Evolutionary conservation across 2,113 vertebrate species (phyloP).

Genomic region (Prolemur simus): DNA sequence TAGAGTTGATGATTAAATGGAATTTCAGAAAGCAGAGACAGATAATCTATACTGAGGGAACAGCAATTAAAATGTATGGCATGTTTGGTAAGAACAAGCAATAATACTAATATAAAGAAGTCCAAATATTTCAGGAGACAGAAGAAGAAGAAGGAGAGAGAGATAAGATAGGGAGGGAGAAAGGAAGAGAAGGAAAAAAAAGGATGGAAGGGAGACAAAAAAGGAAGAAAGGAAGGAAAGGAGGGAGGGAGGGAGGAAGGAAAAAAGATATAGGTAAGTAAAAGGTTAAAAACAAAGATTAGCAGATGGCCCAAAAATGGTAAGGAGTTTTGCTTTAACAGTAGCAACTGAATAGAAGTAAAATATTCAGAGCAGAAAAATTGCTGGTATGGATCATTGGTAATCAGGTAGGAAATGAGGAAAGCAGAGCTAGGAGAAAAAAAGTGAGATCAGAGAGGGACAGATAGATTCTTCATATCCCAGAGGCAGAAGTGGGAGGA

Average conservation of each 20-base stretch:
- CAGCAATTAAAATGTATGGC: not conserved
- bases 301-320: not conserved
- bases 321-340: not conserved
- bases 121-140: not conserved
- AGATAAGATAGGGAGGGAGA: not conserved
- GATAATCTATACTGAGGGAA: not conserved
- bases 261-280: not conserved
- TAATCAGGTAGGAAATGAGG: not conserved
- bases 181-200: not conserved
- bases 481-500: not conserved
- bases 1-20: not conserved
- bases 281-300: not conserved
- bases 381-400: not conserved
- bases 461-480: not conserved
- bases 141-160: not conserved
- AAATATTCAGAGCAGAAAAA: slow-evolving; percentile 10
- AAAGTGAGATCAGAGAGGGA: not conserved
- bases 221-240: not conserved
- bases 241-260: not conserved
- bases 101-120: not conserved
- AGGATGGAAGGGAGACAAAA: too few species aligned
- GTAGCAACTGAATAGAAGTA: not conserved
- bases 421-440: not conserved
- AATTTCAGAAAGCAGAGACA: slow-evolving; percentile 34
- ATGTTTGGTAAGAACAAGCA: slow-evolving; percentile 5